Base-by-base conservation (phyloP, 2,797 vertebrate species). In the Tokudaia tokunoshimensis region DNA sequence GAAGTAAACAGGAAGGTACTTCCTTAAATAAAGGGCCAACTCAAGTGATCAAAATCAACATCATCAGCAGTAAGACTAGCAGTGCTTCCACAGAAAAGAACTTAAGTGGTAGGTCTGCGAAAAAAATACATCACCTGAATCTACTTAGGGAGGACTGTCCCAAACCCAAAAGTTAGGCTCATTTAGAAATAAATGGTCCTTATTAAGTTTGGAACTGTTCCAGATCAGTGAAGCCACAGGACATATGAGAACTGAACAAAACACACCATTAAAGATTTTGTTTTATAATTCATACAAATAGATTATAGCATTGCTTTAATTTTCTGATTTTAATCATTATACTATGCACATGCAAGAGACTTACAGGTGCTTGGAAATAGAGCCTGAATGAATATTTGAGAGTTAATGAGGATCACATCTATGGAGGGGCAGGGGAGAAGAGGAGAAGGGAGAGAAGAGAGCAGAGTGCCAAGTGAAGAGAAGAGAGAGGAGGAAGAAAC, bases 291-390 rank as follows among this genome's bases (percentile, higher is more conserved):
- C 20, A 86, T 91, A 44, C 81, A 87, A 29, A 55, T 78, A 86
- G 67, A 81, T 37, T 70, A 59, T 22, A 91, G 41, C 61, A 87
- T 37, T 90, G 37, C 47, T 41, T 92, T 72, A 74, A 74, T 88
- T 93, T 88, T 87, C n/a, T 83, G 24, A 91, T 88, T 87, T 87
- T 87, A 37, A 55, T 52, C 76, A 76, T 34, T 87, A 12, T 63
- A 61, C 2, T 63, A 2, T 63, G 50, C 65, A 81, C 86, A 70
- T 61, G 12, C 59, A 92, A 44, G 50, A 91, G 12, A 72, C 90
- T 86, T 31, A n/a, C 85, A 94, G 80, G 67, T 80, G 89, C 70
- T 55, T 37, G 67, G 41, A 93, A 95, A 91, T 91, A 37, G 55
- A 61, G 59, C 59, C 59, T 61, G 22, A 61, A 24, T 61, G 59